A percentile compares a stretch with the other conserved stretches of the same genome.
These are phyloP conservation scores for Prunella strophiata DNA, from an alignment of 2,797 vertebrate genomes.

Conservation along the genomic window DNA sequence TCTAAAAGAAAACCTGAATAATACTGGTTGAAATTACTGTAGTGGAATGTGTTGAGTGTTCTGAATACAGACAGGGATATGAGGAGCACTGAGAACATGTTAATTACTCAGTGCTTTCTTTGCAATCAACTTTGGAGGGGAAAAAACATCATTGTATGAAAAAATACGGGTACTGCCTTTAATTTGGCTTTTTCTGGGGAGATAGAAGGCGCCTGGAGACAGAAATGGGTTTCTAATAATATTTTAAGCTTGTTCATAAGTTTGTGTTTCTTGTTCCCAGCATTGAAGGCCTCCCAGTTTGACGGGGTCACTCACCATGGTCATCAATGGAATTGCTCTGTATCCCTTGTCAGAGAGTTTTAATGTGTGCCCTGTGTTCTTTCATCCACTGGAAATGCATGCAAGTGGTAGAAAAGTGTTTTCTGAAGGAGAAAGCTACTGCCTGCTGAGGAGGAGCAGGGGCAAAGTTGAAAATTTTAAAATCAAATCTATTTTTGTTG, in stretches of 20 bases:
- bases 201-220: neutral
- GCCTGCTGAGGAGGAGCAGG: neutral
- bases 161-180: neutral
- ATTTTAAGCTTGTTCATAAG: neutral
- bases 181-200: neutral
- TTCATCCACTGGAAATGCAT: neutral
- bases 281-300: neutral
- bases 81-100: neutral
- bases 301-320: neutral
- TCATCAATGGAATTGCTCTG: neutral
- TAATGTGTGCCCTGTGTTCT: neutral
- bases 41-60: neutral
- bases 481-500: neutral
- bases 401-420: neutral
- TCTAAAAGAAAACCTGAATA: constrained; percentile 16
- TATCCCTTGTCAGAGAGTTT: neutral
- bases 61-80: neutral
- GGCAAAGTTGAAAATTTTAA: neutral
- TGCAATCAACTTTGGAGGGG: neutral
- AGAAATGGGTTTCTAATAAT: neutral
- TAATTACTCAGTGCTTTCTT: neutral
- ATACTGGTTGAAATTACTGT: constrained; percentile 11
- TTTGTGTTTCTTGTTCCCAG: neutral
- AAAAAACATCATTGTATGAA: accelerated
- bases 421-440: neutral